Percentiles rank a stretch among this genome's conserved stretches.
Evolutionary conservation across 2,888 invertebrate genomes (phyloP).

Genomic region (Falcaria lacertinaria): DNA sequence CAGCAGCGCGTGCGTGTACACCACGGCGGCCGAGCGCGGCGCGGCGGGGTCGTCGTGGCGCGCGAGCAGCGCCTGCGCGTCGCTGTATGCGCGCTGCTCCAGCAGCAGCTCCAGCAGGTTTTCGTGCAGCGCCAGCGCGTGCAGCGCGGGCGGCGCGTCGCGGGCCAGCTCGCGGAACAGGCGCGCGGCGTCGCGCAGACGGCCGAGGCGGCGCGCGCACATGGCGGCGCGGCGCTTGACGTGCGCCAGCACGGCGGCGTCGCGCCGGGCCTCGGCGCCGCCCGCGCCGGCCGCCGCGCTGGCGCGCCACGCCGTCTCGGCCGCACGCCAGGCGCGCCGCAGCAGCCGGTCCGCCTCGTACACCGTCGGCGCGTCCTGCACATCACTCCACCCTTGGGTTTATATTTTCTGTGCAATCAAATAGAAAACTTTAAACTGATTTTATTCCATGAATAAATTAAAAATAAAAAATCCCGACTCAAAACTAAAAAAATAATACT

Average conservation of each 20-base stretch:
- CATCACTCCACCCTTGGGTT: no score
- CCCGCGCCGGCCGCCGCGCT: constrained; percentile 94
- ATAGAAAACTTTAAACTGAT: no score
- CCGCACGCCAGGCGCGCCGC: constrained; percentile 95
- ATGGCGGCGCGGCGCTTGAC: constrained; percentile 96
- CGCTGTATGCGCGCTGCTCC: constrained; percentile 97
- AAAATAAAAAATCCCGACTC: no score
- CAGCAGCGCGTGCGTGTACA: constrained; percentile 57
- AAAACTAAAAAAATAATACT: no score
- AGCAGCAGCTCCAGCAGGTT: constrained; percentile 96
- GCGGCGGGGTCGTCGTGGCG: constrained; percentile 94
- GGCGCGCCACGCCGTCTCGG: constrained; percentile 92
- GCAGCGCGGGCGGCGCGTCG: constrained; percentile 97
- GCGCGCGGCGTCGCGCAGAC: constrained; percentile 96
- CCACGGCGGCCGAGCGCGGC: constrained; percentile 86
- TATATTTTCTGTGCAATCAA: no score
- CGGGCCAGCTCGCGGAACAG: constrained; percentile 98
- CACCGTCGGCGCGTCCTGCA: constrained; percentile 91
- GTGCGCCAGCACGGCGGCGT: constrained; percentile 96
- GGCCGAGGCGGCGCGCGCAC: constrained; percentile 96
- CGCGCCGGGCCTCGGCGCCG: constrained; percentile 92
- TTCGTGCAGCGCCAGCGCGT: constrained; percentile 92
- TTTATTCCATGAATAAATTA: no score
- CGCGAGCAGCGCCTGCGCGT: constrained; percentile 78
- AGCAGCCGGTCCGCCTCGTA: constrained; percentile 79